Base-by-base conservation (phyloP, 53 echinoderm and acorn worm genomes). In the Antedon mediterranea region DNA sequence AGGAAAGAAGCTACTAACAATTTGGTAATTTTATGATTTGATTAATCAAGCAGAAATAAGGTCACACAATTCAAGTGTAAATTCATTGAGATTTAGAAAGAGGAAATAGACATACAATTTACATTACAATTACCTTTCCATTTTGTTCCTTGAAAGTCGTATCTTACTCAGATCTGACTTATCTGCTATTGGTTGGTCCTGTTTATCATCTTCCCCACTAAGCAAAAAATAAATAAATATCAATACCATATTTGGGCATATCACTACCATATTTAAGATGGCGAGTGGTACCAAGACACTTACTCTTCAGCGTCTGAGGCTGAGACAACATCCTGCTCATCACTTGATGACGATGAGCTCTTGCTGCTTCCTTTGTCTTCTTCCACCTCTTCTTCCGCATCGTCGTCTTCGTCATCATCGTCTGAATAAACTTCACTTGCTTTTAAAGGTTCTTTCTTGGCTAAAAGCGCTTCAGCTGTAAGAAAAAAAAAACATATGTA, bases 381-480 rank as follows among this genome's bases (percentile, higher is more conserved):
- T 88, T 77, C 44, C 27, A 71, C 85, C 18, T 95, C 88, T 14
- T 91, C 83, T 31, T 84, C 80, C 0, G 73, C 82, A 4, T 86
- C 90, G 73, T 89, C 86, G 28, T 90, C 90, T 0, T 90, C 91
- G 30, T 89, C 89, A 32, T 94, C 95, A 74, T 91, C 95, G 70
- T 94, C 94, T 1, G 94, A 92, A 78, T 95, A 95, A 31, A 95
- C 91, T 33, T 95, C 95, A 76, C 91, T 91, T 31, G 89, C 95
- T 74, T 88, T 91, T 74, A 91, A 71, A 0, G 88, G 91, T 34
- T 87, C 79, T 77, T 87, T 95, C 77, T 85, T 89, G 30, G 90
- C 84, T 29, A 85, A 83, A 6, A 84, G 84, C 43, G 85, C 84
- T 23, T 95, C 91, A 44, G 87, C 88, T 93, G 73, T 20, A 80